Evolutionary conservation across 2,888 invertebrate genomes (phyloP).

Genomic region (Globia sparganii): DNA sequence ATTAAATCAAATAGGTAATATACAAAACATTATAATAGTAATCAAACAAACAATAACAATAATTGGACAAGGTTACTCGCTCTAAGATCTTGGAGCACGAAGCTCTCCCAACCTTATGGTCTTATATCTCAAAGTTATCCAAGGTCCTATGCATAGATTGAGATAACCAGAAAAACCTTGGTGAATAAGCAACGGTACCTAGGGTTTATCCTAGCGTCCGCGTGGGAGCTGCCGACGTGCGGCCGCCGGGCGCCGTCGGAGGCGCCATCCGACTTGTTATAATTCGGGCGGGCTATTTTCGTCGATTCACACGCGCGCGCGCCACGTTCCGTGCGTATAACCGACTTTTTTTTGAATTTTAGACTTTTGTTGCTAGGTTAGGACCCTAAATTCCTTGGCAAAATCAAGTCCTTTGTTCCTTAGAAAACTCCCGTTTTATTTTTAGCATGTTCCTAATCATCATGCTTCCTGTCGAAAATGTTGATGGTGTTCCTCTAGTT

Average conservation of each 20-base stretch:
- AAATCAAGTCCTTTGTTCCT: slow-evolving; percentile 16
- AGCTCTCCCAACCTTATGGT: slow-evolving; percentile 3
- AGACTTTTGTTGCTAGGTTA: slow-evolving; percentile 72
- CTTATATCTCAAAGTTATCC: not conserved
- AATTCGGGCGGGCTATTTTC: slow-evolving; percentile 89
- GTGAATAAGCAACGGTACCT: slow-evolving; percentile 63
- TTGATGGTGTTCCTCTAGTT: slow-evolving; percentile 37
- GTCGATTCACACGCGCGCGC: slow-evolving; percentile 87
- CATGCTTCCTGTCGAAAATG: slow-evolving; percentile 5
- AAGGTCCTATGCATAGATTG: slow-evolving; percentile 13
- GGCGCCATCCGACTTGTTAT: slow-evolving; percentile 88
- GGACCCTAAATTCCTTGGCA: slow-evolving; percentile 56
- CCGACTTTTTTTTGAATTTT: slow-evolving; percentile 79
- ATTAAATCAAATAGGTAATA: slow-evolving; percentile 1
- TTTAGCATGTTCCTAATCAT: slow-evolving; percentile 6
- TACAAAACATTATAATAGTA: slow-evolving; percentile 8
- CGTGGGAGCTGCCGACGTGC: slow-evolving; percentile 72
- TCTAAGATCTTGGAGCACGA: slow-evolving; percentile 2
- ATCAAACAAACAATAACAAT: slow-evolving; percentile 13
- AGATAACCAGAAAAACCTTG: slow-evolving; percentile 56
- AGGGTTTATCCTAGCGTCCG: slow-evolving; percentile 69
- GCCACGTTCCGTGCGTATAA: slow-evolving; percentile 81
- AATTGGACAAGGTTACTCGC: slow-evolving; percentile 3
- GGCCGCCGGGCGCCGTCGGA: slow-evolving; percentile 84
- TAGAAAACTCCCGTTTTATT: slow-evolving; percentile 18